A percentile compares a stretch with the other conserved stretches of the same genome.
These are phyloP conservation scores for Erebia ligea DNA, from an alignment of 2,888 invertebrate genomes.

Conservation along the genomic window DNA sequence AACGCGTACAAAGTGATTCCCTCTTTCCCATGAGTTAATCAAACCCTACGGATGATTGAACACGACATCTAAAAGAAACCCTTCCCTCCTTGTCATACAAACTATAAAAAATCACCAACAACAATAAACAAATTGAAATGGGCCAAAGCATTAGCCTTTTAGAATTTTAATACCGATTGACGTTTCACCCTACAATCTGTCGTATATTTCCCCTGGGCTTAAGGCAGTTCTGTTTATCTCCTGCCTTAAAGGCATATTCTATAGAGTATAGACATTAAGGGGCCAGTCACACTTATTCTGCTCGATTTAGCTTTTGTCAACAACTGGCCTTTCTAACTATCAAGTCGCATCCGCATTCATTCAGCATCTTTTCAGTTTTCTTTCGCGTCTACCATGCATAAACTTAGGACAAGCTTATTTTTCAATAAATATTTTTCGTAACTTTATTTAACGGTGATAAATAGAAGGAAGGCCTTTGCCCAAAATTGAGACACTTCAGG, in stretches of 20 bases:
- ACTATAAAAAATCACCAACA: slow-evolving; percentile 35
- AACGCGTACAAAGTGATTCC: background rate
- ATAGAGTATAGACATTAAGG: slow-evolving; percentile 55
- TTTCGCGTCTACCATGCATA: too few relatives aligned
- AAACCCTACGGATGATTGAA: slow-evolving; percentile 36
- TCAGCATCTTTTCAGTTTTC: too few relatives aligned
- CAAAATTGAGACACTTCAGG: too few relatives aligned
- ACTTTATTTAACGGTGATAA: too few relatives aligned
- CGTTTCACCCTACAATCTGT: slow-evolving; percentile 65
- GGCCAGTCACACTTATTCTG: slow-evolving; percentile 41
- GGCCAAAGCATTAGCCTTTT: slow-evolving; percentile 57
- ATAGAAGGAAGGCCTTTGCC: too few relatives aligned
- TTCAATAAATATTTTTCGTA: too few relatives aligned
- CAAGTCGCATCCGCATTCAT: too few relatives aligned
- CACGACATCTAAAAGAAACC: slow-evolving; percentile 26
- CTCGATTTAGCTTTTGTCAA: too few relatives aligned
- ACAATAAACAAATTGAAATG: slow-evolving; percentile 71
- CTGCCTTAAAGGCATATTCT: slow-evolving; percentile 53
- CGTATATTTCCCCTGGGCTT: slow-evolving; percentile 73
- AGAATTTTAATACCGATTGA: slow-evolving; percentile 74
- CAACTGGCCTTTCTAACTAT: too few relatives aligned
- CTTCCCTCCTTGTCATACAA: slow-evolving; percentile 16
- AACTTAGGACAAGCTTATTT: too few relatives aligned
- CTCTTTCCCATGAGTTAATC: slow-evolving; percentile 15
- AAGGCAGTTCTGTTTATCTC: slow-evolving; percentile 59